Base-by-base conservation (phyloP, 1,140 invertebrate species). In the Lepidostoma basale region DNA sequence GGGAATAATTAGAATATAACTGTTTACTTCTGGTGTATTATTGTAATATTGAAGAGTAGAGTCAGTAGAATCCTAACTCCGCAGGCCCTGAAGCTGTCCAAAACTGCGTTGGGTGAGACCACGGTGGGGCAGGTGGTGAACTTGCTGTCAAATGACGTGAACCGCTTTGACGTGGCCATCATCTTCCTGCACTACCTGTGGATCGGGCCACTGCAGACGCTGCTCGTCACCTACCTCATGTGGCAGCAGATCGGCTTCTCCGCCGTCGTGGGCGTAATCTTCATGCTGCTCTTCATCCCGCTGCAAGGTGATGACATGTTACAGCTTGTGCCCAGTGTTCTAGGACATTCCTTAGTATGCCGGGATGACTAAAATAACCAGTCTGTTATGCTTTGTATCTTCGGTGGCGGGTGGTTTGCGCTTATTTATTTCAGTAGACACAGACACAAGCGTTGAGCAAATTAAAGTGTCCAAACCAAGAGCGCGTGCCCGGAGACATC, bases 121-220 rank as follows among this genome's bases (percentile, higher is more conserved):
- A 92, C 92, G 2, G 86, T 88, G 33, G 95, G 95, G 8, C 91
- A 98, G 82, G 90, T 97, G 76, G 90, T 97, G 9, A 98, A 97
- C 80, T 84, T 98, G 4, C 84, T 98, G 67, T 95, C 94, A 9
- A 98, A 97, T 78, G 95, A 98, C 78, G 89, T 92, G 47, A 88
- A 88, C 62, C 84, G 88, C 18, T 87, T 93, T 74, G 90, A 93
- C 75, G 82, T 85, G 33, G 86, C 87, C 0, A 80, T 90, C 10
- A 83, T 87, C 56, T 89, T 91, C 74, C 76, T 90, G 12, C 90
- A 93, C 76, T 91, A 90, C 75, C 83, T 93, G 67, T 93, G 90
- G 90, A 85, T 93, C 42, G 94, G 92, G 0, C 92, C 95, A 0
- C 73, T 95, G 9, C 90, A 96, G 75, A 90, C 92, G 3, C 79